Evolutionary conservation across 2,113 vertebrate species (phyloP).

Genomic region (Hirundichthys speculiger): DNA sequence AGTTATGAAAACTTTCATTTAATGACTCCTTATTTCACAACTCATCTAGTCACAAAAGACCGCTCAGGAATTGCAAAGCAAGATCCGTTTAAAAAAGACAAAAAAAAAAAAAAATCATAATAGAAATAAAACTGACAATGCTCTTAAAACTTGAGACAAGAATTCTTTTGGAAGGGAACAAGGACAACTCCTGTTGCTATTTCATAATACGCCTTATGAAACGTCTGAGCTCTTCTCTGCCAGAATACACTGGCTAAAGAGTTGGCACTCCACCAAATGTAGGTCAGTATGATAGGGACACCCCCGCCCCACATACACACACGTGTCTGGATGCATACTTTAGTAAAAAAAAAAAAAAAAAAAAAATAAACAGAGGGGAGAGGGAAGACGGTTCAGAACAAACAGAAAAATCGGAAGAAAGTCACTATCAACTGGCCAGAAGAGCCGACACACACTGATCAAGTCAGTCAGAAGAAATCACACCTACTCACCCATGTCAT

Average conservation of each 20-base stretch:
- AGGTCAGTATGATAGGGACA: conserved; percentile 60
- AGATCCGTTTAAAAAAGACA: not conserved
- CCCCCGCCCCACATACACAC: not conserved
- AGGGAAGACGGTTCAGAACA: not conserved
- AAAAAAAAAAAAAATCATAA: not conserved
- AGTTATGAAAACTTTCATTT: conserved; percentile 6
- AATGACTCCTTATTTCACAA: conserved; percentile 6
- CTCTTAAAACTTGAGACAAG: no score
- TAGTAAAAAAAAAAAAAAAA: not conserved
- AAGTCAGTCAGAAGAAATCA: conserved; percentile 1
- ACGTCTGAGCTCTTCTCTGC: conserved; percentile 39
- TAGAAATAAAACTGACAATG: not conserved
- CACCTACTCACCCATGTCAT: conserved; percentile 74
- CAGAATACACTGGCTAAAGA: conserved; percentile 13
- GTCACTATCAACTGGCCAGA: not conserved
- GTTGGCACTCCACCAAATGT: conserved; percentile 47
- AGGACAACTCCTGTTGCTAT: conserved; percentile 37
- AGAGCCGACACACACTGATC: not conserved
- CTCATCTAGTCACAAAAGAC: not conserved
- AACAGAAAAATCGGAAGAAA: not conserved
- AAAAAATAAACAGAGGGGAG: not conserved
- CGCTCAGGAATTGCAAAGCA: not conserved
- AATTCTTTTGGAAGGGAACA: not conserved
- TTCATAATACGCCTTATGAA: conserved; percentile 69
- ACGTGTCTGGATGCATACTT: not conserved